These are phyloP conservation scores for Abscondita cerata DNA, from an alignment of 2,888 invertebrate genomes.

Conservation along the genomic window DNA sequence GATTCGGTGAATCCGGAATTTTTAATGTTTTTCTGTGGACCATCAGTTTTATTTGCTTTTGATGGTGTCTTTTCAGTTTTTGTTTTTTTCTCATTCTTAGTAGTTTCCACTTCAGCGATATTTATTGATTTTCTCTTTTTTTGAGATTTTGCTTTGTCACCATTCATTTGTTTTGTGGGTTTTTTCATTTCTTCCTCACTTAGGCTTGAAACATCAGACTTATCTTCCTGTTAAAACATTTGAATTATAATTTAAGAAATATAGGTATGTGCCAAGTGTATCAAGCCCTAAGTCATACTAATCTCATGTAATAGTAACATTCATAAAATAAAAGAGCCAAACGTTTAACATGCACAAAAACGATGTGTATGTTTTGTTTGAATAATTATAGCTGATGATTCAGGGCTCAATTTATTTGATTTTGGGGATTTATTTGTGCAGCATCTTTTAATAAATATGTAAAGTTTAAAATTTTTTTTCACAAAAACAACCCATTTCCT, in stretches of 20 bases:
- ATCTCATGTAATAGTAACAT: no score
- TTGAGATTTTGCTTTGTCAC: slow-evolving; percentile 15
- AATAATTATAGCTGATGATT: no score
- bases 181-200: slow-evolving; percentile 46
- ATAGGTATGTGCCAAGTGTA: background rate
- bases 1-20: slow-evolving; percentile 34
- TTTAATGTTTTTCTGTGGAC: slow-evolving; percentile 34
- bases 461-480: no score
- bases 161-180: slow-evolving; percentile 46
- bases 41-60: background rate
- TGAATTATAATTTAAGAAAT: background rate
- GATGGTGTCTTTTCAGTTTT: slow-evolving; percentile 43
- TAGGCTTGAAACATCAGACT: slow-evolving; percentile 36
- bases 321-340: no score
- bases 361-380: no score
- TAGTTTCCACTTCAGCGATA: background rate
- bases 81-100: slow-evolving; percentile 47
- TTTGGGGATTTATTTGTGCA: no score
- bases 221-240: background rate
- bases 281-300: no score
- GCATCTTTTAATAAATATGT: no score
- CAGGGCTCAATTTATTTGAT: no score
- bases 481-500: no score
- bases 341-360: no score
- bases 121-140: slow-evolving; percentile 45